Evolutionary conservation across 2,113 vertebrate genomes (phyloP).

Genomic region (Alligator mississippiensis): DNA sequence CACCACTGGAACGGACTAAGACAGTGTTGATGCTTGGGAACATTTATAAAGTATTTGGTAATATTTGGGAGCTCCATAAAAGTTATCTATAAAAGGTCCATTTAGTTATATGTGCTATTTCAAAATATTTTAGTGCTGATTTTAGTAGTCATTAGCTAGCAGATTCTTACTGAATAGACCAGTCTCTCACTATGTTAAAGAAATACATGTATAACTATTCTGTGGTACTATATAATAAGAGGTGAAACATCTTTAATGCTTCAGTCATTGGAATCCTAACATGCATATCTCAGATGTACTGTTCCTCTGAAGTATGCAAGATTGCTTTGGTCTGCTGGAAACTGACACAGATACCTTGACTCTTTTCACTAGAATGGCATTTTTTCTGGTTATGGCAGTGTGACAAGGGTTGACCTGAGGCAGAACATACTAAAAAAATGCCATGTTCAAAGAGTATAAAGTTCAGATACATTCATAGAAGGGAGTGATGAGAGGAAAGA

Average conservation of each 20-base stretch:
- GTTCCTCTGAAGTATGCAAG: not conserved
- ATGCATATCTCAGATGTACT: not conserved
- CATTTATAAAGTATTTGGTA: slow-evolving; percentile 8
- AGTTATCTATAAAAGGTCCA: slow-evolving; percentile 36
- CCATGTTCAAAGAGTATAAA: slow-evolving; percentile 51
- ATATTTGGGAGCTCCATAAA: not conserved
- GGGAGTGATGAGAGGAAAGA: not conserved
- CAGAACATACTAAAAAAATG: not conserved
- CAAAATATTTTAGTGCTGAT: slow-evolving; percentile 58
- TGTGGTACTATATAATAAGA: not conserved
- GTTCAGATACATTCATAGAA: slow-evolving; percentile 4
- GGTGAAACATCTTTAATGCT: rapidly evolving
- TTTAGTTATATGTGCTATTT: slow-evolving; percentile 14
- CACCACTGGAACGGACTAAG: not conserved
- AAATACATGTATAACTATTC: not conserved
- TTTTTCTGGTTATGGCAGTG: not conserved
- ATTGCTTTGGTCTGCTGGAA: not conserved
- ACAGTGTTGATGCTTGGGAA: not conserved
- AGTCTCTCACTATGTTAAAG: slow-evolving; percentile 24
- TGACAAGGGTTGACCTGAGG: slow-evolving; percentile 40
- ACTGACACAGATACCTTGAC: not conserved
- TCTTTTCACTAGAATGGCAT: not conserved
- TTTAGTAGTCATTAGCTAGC: slow-evolving; percentile 51
- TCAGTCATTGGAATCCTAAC: not conserved
- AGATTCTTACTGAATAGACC: not conserved